Base-by-base conservation (phyloP, 1,140 invertebrate species). In the Stegodyphus mimosarum region DNA sequence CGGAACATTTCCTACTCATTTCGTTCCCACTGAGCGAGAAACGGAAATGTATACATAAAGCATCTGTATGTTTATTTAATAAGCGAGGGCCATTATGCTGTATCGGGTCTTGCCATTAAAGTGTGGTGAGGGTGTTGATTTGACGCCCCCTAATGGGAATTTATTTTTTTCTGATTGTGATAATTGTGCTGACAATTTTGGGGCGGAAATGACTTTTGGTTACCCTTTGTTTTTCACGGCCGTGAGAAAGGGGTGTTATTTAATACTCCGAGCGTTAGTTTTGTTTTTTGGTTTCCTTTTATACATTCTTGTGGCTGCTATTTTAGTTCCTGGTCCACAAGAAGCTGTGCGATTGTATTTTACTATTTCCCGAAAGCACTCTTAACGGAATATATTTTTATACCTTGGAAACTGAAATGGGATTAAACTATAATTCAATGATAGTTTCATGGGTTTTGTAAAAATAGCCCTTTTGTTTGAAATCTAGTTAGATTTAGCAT, bases 1-100 rank as follows among this genome's bases (percentile, higher is more conserved):
- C 74, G 74, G 77, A 79, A 79, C 77, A 79, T 79, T 79, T 79
- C 77, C 77, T 48, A 79, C 70, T 79, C 55, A 55, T 79, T 79
- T 77, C 48, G 15, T 49, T 77, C 75, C 75, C 64, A 66, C 13
- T 69, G 50, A 66, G 10, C 51, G 48, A 13, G 64, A 6, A 9
- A 15, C 64, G 64, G 76, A 79, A 53, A 70, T 69, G 50, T 50
- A 66, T 77, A 50, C 63, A 77, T 18, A 63, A 66, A 33, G 11
- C 13, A 63, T 50, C 51, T 51, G 55, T 50, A 53, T 79, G 55
- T 70, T 79, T 79, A 79, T 79, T 79, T 70, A 79, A 79, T 79
- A 64, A 79, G 67, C 50, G 2, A 49, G 15, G 48, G 63, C 49
- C 48, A 66, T 67, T 66, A 66, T 66, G 63, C n/a, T 17, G 33